These are phyloP conservation scores for Oryctes rhinoceros DNA, from an alignment of 1,140 invertebrate genomes.

Conservation along the genomic window DNA sequence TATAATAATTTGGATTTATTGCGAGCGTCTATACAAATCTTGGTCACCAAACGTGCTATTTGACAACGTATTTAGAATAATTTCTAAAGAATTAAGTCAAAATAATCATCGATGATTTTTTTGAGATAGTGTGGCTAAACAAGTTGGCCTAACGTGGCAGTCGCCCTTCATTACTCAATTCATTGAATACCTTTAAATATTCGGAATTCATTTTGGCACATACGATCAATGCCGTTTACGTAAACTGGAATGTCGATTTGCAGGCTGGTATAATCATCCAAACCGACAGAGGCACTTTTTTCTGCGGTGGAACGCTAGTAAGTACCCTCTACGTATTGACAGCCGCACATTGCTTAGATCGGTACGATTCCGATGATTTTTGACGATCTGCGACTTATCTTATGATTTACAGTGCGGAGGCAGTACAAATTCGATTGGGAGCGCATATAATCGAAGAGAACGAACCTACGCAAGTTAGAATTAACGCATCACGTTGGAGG, in stretches of 20 bases:
- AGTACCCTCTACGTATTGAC: conserved; percentile 12
- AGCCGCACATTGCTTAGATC: conserved; percentile 3
- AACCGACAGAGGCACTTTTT: conserved; percentile 3
- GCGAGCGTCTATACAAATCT: too few relatives aligned
- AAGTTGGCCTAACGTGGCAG: too few relatives aligned
- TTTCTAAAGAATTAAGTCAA: too few relatives aligned
- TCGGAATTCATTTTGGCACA: too few relatives aligned
- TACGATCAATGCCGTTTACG: too few relatives aligned
- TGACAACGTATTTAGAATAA: too few relatives aligned
- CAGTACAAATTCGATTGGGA: background rate
- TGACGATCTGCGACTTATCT: background rate
- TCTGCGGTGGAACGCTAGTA: background rate
- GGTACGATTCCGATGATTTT: background rate
- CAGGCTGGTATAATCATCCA: background rate
- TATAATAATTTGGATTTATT: too few relatives aligned
- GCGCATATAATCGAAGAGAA: conserved; percentile 11
- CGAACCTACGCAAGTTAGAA: conserved; percentile 24
- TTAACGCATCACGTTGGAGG: conserved; percentile 9
- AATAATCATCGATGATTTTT: too few relatives aligned
- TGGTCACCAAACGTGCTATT: too few relatives aligned
- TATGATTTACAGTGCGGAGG: background rate
- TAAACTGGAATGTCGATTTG: background rate
- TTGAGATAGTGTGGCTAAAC: too few relatives aligned
- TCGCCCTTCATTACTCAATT: too few relatives aligned
- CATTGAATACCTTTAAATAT: too few relatives aligned